phyloP scores from a whole-genome alignment of 2,888 invertebrate genomes.

The Leptarthrus brevirostris region DNA sequence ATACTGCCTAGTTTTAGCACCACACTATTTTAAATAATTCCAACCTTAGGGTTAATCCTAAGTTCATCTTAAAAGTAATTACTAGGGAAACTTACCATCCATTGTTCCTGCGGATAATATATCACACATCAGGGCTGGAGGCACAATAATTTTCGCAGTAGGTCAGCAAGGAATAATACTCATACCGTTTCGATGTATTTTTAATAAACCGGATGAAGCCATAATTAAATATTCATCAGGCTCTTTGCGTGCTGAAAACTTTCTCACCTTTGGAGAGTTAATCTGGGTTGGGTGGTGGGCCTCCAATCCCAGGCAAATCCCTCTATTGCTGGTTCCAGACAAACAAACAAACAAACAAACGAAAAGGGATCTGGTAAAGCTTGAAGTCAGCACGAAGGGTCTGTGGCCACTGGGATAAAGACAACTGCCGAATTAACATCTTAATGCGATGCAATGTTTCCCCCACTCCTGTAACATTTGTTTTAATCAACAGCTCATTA shows the following conservation, averaged over 20 bases:
- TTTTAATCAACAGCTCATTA: constrained; percentile 28
- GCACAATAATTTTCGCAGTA: too few relatives aligned
- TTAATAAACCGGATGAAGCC: constrained; percentile 3
- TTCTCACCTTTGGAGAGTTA: constrained; percentile 7
- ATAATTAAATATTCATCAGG: not conserved
- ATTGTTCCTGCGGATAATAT: too few relatives aligned
- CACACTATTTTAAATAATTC: too few relatives aligned
- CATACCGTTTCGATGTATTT: not conserved
- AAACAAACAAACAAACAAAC: not conserved
- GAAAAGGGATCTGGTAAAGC: not conserved
- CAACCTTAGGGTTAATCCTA: too few relatives aligned
- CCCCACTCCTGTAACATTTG: constrained; percentile 21
- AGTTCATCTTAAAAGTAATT: too few relatives aligned
- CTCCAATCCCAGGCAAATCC: not conserved
- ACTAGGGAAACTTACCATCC: too few relatives aligned
- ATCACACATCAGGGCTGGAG: too few relatives aligned
- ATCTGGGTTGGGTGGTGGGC: not conserved
- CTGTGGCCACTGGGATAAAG: not conserved
- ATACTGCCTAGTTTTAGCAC: too few relatives aligned
- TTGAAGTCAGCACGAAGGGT: not conserved
- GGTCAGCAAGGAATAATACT: too few relatives aligned
- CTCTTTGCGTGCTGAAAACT: not conserved
- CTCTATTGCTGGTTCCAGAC: not conserved
- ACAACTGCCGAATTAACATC: constrained; percentile 21
- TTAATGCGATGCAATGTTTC: constrained; percentile 29